Conservation (phyloP, 2,888 invertebrate species). For the Nephrotoma flavescens region DNA sequence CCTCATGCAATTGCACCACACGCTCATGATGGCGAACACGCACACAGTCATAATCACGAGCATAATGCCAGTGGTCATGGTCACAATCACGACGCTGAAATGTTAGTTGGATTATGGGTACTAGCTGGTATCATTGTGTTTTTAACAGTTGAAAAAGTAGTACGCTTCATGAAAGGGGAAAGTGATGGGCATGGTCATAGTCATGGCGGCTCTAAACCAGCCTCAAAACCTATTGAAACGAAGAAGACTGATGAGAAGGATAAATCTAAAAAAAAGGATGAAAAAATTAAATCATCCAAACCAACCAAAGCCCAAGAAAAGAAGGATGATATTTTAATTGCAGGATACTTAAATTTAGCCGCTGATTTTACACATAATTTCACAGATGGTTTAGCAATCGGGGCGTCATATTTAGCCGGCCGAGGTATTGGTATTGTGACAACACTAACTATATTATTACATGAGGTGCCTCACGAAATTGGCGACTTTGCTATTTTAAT, state of each 20-base stretch:
- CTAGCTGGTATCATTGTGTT: slow-evolving; percentile 86
- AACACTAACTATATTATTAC: slow-evolving; percentile 88
- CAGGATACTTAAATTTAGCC: slow-evolving; percentile 87
- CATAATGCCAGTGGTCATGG: slow-evolving; percentile 35
- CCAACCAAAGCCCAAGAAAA: slow-evolving; percentile 31
- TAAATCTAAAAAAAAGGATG: slow-evolving; percentile 19
- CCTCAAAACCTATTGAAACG: slow-evolving; percentile 14
- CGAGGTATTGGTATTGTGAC: slow-evolving; percentile 76
- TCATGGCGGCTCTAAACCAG: slow-evolving; percentile 33
- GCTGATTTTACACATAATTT: slow-evolving; percentile 99
- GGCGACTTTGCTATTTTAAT: slow-evolving; percentile 98
- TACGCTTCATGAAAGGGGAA: slow-evolving; percentile 70
- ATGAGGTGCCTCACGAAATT: slow-evolving; percentile 99
- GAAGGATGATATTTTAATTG: slow-evolving; percentile 50
- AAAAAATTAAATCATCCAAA: slow-evolving; percentile 29
- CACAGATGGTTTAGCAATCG: slow-evolving; percentile 97
- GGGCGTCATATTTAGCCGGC: slow-evolving; percentile 91
- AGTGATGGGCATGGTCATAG: slow-evolving; percentile 68
- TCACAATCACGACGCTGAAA: slow-evolving; percentile 54
- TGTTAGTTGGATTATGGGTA: slow-evolving; percentile 89
- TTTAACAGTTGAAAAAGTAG: slow-evolving; percentile 83
- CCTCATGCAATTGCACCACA: slow-evolving; percentile 77
- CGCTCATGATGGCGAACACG: slow-evolving; percentile 28
- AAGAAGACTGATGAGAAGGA: slow-evolving; percentile 17
- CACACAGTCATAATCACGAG: slow-evolving; percentile 29